A percentile compares a stretch with the other conserved stretches of the same genome.
Conservation (phyloP, 2,113 vertebrate species). For the Eretmochelys imbricata region DNA sequence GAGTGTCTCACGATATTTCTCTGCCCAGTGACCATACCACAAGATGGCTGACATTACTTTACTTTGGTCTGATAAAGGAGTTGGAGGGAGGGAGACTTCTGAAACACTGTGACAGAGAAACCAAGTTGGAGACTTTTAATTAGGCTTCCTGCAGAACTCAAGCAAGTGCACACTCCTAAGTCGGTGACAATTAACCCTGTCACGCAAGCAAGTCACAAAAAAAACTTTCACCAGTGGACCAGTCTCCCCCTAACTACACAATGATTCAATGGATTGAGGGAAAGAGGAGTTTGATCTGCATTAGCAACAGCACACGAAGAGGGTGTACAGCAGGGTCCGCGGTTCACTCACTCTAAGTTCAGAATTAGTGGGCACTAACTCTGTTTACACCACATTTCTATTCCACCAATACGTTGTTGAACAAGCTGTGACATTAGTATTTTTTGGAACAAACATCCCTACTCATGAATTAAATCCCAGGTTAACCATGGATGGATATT, state of each 20-base stretch:
- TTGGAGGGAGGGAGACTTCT: not conserved
- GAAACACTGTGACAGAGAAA: not conserved
- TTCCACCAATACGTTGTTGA: not conserved
- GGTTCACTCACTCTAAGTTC: not conserved
- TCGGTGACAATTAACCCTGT: not conserved
- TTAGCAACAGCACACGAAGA: fast-evolving
- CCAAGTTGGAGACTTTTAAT: not conserved
- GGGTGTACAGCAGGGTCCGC: not conserved
- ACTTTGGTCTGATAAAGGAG: not conserved
- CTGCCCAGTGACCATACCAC: not conserved
- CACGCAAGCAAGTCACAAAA: not conserved
- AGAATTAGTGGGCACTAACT: not conserved
- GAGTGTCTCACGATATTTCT: not conserved
- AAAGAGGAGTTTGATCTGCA: not conserved
- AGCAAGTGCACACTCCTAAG: not conserved
- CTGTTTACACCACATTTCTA: not conserved
- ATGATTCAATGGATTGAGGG: too few species aligned
- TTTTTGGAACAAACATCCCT: not conserved
- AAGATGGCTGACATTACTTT: not conserved
- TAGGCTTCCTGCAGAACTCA: not conserved
- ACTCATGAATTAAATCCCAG: not conserved
- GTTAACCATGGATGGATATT: not conserved
- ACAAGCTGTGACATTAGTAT: not conserved
- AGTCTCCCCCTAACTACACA: not conserved
- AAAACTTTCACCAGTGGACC: not conserved